Base-by-base conservation (phyloP, 2,888 invertebrate species). In the Notodonta dromedarius region DNA sequence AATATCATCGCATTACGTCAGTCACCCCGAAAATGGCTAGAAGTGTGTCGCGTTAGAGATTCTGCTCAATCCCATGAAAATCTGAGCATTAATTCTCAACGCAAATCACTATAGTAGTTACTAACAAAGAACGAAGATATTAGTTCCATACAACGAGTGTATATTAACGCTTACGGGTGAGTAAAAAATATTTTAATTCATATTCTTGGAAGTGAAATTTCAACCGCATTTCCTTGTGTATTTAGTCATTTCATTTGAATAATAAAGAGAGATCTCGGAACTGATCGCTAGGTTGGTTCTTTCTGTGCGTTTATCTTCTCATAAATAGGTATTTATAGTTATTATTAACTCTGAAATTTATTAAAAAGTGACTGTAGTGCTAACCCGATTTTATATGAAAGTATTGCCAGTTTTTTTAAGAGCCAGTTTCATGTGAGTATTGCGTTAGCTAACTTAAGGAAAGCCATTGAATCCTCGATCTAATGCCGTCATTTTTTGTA, bases 11-110 rank as follows among this genome's bases (percentile, higher is more conserved):
- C 42, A 59, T 61, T 65, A 56, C 64, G 69, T 66, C 70, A 79
- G 73, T 78, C 63, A 75, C 80, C 73, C 79, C 76, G 77, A 88
- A 89, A 85, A 91, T 90, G 90, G 85, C 79, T 80, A 81, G 80
- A 77, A 84, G 83, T 86, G 85, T 86, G 85, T 85, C 78, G 80
- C 74, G 79, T 76, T 80, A 74, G 77, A 62, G 66, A 58, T 60
- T 66, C 61, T 80, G 85, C 83, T 75, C 58, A 57, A 59, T 65
- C 59, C 9, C 46, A 46, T 56, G 59, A 44, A 66, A 74, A 69
- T 74, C 76, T 73, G 73, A 72, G 72, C 66, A 67, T 71, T 74
- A 74, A 70, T 74, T 70, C 65, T 73, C 66, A 71, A 67, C 69
- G 65, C 77, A 71, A 74, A 77, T 71, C 35, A 35, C 11, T 46